Evolutionary conservation across 1,140 invertebrate species (phyloP), one percentile per base, ranked within the genome.

Genomic region (Zaprionus ornatus): DNA sequence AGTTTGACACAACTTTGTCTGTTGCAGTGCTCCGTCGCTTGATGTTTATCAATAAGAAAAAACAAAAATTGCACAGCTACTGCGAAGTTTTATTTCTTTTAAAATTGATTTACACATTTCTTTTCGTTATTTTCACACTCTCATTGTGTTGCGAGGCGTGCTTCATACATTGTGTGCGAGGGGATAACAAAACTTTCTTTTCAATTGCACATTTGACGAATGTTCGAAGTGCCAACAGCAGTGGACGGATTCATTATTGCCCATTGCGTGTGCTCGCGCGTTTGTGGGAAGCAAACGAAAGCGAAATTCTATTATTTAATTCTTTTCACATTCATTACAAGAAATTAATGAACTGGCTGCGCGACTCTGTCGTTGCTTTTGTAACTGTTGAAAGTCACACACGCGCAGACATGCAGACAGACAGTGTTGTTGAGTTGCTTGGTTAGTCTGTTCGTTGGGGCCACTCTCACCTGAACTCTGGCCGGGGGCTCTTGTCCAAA

Each of bases 241-340:
- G 45, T 12, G 19, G 19, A 10, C 71, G 54, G 27, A 59, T 42
- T 65, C 40, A 74, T 64, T 74, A 74, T 27, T 23, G 50, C 35
- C 63, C 70, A 71, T 77, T 61, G 74, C 65, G 77, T 90, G 78
- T 79, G 66, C 66, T 61, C 66, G 29, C 77, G 80, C 68, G 40
- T 2, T 74, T 82, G 82, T 70, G 80, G 86, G 88, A 91, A 82
- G 59, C 56, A 81, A 90, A 90, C 60, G 90, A 91, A 91, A 91
- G 90, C 82, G 90, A 91, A 91, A 91, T 91, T 91, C 90, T 91
- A 90, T 91, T 91, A 91, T 91, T 91, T 91, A 91, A 91, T 91
- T 91, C 86, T 91, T 81, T 83, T 86, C 77, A 91, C 85, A 90
- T 91, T 82, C 80, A 91, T 91, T 87, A 81, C 87, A 84, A 70